A percentile compares a stretch with the other conserved stretches of the same genome.
Conservation (phyloP, 2,888 invertebrate genomes). For the Diachrysia chrysitis region DNA sequence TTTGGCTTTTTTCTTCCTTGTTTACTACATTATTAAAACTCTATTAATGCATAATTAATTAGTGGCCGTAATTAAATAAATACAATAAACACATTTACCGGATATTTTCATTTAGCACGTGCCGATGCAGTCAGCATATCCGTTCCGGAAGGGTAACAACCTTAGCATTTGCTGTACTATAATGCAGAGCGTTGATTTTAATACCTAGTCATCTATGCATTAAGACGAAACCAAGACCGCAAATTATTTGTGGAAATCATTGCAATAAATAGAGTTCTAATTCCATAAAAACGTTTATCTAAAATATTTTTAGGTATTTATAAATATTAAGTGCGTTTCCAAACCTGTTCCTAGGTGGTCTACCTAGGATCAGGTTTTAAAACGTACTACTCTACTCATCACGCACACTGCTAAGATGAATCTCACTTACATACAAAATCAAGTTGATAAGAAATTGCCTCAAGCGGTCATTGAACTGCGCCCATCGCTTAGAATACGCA, state of each 20-base stretch:
- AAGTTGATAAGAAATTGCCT: neutral
- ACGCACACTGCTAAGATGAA: neutral
- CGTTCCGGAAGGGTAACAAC: neutral
- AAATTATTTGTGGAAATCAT: too few relatives aligned
- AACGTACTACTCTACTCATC: too few relatives aligned
- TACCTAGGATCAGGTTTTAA: too few relatives aligned
- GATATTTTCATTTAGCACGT: slow-evolving; percentile 1
- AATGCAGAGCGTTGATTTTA: too few relatives aligned
- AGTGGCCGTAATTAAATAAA: neutral
- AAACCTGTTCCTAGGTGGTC: neutral
- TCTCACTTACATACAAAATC: neutral
- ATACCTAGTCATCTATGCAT: too few relatives aligned
- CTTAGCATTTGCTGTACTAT: neutral
- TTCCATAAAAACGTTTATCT: too few relatives aligned
- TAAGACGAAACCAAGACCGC: too few relatives aligned
- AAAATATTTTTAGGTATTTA: too few relatives aligned
- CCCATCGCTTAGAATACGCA: neutral
- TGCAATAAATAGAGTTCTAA: too few relatives aligned
- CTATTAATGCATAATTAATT: too few relatives aligned
- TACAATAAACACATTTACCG: neutral
- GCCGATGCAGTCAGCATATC: neutral
- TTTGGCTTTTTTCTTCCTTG: too few relatives aligned
- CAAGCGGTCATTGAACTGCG: neutral
- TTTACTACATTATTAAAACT: too few relatives aligned
- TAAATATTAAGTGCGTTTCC: neutral